phyloP scores from a whole-genome alignment of 2,113 vertebrate genomes.

The Lepisosteus oculatus region DNA sequence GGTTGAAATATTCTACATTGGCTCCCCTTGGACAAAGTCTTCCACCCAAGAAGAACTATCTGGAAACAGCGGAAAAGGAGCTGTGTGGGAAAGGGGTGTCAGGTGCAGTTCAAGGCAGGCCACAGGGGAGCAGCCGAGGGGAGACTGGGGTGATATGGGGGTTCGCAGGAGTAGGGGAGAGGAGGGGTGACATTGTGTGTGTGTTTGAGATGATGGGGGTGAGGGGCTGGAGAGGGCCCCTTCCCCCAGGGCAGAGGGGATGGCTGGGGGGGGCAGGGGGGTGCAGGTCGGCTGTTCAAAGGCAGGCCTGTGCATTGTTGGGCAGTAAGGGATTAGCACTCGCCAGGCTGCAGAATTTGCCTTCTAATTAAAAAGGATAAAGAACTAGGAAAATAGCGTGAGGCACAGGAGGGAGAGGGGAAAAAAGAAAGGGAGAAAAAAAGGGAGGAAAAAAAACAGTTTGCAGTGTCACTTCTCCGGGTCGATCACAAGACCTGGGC shows the following conservation, averaged over 20 bases:
- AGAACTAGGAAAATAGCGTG: slow-evolving; percentile 76
- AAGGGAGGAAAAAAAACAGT: slow-evolving; percentile 88
- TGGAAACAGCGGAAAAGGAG: neutral
- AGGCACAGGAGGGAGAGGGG: slow-evolving; percentile 66
- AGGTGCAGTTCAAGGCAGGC: too few species aligned
- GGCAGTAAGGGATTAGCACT: slow-evolving; percentile 98
- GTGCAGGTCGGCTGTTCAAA: slow-evolving; percentile 90
- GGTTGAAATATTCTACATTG: too few species aligned
- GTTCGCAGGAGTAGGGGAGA: too few species aligned
- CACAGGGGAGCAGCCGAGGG: too few species aligned
- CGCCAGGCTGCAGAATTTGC: slow-evolving; percentile 99
- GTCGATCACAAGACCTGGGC: slow-evolving; percentile 81
- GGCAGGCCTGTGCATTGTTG: slow-evolving; percentile 98
- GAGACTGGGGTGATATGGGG: too few species aligned
- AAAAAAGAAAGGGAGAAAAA: slow-evolving; percentile 50
- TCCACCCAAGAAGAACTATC: too few species aligned
- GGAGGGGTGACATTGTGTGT: neutral
- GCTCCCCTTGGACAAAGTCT: too few species aligned
- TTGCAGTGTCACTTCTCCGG: slow-evolving; percentile 89
- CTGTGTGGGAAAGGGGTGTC: neutral
- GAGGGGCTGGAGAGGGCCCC: slow-evolving; percentile 21
- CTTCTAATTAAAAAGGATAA: slow-evolving; percentile 99
- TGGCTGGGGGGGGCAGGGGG: slow-evolving; percentile 52
- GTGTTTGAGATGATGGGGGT: neutral
- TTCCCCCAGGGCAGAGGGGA: slow-evolving; percentile 46